Percentiles rank a stretch among this genome's conserved stretches.
Evolutionary conservation across 2,888 invertebrate species (phyloP).

Genomic region (Prenolepis imparis): DNA sequence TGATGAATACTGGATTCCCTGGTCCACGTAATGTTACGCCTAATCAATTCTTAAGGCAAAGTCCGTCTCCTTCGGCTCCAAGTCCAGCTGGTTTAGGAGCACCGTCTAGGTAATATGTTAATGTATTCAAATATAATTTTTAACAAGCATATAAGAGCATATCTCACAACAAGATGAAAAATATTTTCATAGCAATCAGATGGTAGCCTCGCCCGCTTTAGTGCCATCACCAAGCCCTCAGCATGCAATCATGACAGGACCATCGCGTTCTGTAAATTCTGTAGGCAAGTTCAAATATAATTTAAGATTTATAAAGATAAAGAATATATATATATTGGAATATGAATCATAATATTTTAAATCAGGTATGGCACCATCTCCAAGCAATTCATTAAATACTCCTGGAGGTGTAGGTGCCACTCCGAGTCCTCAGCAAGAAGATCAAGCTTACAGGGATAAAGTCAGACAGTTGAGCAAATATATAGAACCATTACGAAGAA

Average conservation of each 20-base stretch:
- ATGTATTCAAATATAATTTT: background rate
- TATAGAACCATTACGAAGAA: conserved; percentile 95
- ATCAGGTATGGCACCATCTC: conserved; percentile 91
- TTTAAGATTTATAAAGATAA: conserved; percentile 3
- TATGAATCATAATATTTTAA: background rate
- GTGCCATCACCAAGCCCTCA: conserved; percentile 90
- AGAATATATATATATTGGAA: background rate
- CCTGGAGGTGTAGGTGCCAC: conserved; percentile 88
- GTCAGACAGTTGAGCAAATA: conserved; percentile 97
- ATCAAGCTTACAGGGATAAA: conserved; percentile 97
- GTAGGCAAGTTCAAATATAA: conserved; percentile 86
- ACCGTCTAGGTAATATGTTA: conserved; percentile 82
- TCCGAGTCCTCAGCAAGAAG: conserved; percentile 92
- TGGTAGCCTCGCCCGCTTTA: conserved; percentile 91
- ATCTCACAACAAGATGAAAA: conserved; percentile 17
- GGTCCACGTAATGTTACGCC: conserved; percentile 90
- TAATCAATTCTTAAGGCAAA: conserved; percentile 92
- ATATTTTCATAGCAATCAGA: conserved; percentile 86
- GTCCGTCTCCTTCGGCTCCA: conserved; percentile 92
- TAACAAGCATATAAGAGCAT: background rate
- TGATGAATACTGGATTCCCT: conserved; percentile 87
- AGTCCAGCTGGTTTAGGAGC: conserved; percentile 90
- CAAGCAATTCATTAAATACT: conserved; percentile 94
- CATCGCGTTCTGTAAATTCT: conserved; percentile 88
- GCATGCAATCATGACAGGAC: conserved; percentile 89